A percentile compares a stretch with the other conserved stretches of the same genome.
Conservation (phyloP, 2,113 vertebrate species). For the Pygoscelis adeliae region DNA sequence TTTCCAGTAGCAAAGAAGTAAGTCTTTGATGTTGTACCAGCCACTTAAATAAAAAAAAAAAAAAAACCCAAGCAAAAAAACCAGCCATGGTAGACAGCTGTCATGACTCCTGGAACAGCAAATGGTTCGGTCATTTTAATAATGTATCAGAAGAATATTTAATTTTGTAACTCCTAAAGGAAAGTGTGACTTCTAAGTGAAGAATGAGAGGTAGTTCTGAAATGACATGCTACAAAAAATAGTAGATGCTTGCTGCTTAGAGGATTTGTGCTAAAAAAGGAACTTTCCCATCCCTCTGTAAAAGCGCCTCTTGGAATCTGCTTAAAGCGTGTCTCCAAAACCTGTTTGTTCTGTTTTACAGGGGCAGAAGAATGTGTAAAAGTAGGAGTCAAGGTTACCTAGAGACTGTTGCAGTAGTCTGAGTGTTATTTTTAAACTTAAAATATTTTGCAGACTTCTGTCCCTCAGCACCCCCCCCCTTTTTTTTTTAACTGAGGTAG, state of each 20-base stretch:
- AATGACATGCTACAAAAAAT: neutral
- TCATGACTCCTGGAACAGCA: neutral
- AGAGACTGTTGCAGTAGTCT: slow-evolving; percentile 2
- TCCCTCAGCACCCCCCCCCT: rapidly evolving
- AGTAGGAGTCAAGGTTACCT: slow-evolving; percentile 9
- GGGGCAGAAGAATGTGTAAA: neutral
- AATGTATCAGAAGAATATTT: slow-evolving; percentile 16
- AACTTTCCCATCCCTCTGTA: neutral
- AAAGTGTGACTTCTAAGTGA: neutral
- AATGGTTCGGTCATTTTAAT: neutral
- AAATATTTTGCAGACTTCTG: neutral
- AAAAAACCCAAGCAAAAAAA: neutral
- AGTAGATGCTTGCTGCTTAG: neutral
- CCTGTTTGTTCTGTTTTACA: slow-evolving; percentile 1
- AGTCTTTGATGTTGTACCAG: neutral
- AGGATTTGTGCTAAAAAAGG: slow-evolving; percentile 27
- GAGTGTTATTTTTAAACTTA: slow-evolving; percentile 1
- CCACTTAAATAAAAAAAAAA: neutral
- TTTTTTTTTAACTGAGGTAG: neutral
- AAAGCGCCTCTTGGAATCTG: neutral
- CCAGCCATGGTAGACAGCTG: neutral
- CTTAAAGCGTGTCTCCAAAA: neutral
- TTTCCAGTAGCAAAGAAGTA: neutral
- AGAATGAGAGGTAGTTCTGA: neutral
- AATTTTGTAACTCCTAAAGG: neutral